Evolutionary conservation across 2,113 vertebrate genomes (phyloP).

Genomic region (Alligator mississippiensis): DNA sequence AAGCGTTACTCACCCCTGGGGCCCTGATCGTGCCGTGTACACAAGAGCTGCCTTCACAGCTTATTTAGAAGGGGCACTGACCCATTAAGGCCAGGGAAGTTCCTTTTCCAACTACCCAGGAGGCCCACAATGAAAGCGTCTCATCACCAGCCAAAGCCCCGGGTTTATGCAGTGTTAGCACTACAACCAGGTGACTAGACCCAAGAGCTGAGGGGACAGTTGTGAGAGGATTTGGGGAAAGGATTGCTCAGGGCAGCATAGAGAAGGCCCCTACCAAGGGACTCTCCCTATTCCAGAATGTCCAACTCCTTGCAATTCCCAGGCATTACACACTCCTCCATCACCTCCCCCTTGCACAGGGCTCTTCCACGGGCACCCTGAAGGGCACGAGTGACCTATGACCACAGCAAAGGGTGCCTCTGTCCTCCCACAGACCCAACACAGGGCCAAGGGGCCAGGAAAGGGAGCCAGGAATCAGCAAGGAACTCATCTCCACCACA

Average conservation of each 20-base stretch:
- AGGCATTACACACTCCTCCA: neutral
- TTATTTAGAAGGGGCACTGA: neutral
- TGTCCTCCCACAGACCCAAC: neutral
- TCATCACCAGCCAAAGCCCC: neutral
- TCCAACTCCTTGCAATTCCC: neutral
- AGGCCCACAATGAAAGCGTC: neutral
- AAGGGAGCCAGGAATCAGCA: no score
- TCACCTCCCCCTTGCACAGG: neutral
- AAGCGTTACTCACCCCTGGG: accelerated
- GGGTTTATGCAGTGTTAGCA: neutral
- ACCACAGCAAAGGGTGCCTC: neutral
- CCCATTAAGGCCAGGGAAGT: neutral
- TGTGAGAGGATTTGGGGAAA: neutral
- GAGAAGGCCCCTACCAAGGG: neutral
- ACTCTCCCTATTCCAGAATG: neutral
- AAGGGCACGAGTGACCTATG: neutral
- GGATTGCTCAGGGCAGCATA: no score
- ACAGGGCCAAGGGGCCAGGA: neutral
- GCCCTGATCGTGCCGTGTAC: accelerated
- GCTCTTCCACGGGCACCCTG: neutral
- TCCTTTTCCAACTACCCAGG: neutral
- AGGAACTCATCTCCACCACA: neutral
- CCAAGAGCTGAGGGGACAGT: neutral
- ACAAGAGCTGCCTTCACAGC: accelerated
- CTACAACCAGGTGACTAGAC: neutral